Conservation (phyloP, 2,797 vertebrate genomes). For the Hybognathus amarus region DNA sequence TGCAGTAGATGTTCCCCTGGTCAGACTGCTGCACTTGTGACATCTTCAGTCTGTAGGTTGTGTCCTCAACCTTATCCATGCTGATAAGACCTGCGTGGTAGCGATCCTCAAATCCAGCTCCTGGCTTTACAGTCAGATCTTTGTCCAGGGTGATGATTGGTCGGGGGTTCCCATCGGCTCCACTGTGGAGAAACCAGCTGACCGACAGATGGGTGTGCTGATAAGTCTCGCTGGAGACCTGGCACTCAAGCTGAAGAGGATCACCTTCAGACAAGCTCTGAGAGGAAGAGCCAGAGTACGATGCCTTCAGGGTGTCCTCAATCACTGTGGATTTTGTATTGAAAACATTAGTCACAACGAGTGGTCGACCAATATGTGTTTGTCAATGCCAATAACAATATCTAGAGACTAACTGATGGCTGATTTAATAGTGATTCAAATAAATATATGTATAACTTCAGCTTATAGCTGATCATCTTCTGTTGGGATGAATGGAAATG, state of each 20-base stretch:
- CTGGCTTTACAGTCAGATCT: slow-evolving; percentile 75
- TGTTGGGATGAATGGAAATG: neutral
- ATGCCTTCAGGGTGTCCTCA: slow-evolving; percentile 80
- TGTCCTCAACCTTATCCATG: slow-evolving; percentile 75
- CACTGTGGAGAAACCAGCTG: slow-evolving; percentile 79
- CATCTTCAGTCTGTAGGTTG: slow-evolving; percentile 72
- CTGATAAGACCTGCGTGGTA: slow-evolving; percentile 67
- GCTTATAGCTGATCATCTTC: neutral
- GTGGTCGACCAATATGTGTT: neutral
- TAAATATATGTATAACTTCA: neutral
- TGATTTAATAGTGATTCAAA: neutral
- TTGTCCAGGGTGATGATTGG: slow-evolving; percentile 73
- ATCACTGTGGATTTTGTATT: slow-evolving; percentile 77
- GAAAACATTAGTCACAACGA: neutral
- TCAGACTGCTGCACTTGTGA: slow-evolving; percentile 70
- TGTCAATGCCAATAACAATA: neutral
- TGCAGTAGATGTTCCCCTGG: slow-evolving; percentile 75
- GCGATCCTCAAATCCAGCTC: slow-evolving; percentile 68
- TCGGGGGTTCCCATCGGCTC: slow-evolving; percentile 22
- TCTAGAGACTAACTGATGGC: neutral
- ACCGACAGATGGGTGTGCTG: slow-evolving; percentile 92
- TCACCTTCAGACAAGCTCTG: slow-evolving; percentile 76
- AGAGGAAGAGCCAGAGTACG: slow-evolving; percentile 62
- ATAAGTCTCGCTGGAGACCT: slow-evolving; percentile 82
- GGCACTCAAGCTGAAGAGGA: slow-evolving; percentile 78